Base-by-base conservation (phyloP, 2,113 vertebrate genomes). In the Cyprinus carpio region DNA sequence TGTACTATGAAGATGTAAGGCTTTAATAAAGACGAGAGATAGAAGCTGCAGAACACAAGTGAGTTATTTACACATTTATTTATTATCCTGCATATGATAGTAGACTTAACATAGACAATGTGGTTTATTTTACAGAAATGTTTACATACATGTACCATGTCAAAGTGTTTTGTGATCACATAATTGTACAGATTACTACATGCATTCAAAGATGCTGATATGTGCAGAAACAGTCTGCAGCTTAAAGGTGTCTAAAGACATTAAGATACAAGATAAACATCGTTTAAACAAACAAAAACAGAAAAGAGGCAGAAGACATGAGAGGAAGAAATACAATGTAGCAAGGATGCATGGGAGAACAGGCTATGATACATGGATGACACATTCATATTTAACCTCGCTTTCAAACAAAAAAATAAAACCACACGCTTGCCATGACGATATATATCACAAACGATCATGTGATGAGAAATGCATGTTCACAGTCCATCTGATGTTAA, bases 11-110 rank as follows among this genome's bases (percentile, higher is more conserved):
- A 49, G 16, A 81, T 40, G 29, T 51, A 43, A 67, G 15, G 40
- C 80, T 67, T 34, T 13, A 25, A 49, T 62, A 43, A 79, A 79
- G 31, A 95, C 91, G 89, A 90, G 92, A 71, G 40, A 84, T 58
- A 94, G 93, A 91, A 89, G 90, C 93, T 93, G 93, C 94, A 93
- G 93, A 91, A 95, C 94, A 92, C 86, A 89, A 92, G 93, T 96
- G 95, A 94, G 93, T 97, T 93, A 92, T 96, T 97, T 96, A 97
- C 93, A 97, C 96, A 96, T 99, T 98, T 99, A 99, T 99, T 99
- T 96, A 93, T 96, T 96, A 95, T 96, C 96, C 96, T 96, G 93
- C 95, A 96, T 97, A 95, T 94, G 95, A 95, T 96, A 96, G 94
- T 95, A 97, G 96, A 97, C 95, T 92, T 96, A 96, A 96, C 96